Conservation (phyloP, 2,113 vertebrate species). For the Pteropus alecto region DNA sequence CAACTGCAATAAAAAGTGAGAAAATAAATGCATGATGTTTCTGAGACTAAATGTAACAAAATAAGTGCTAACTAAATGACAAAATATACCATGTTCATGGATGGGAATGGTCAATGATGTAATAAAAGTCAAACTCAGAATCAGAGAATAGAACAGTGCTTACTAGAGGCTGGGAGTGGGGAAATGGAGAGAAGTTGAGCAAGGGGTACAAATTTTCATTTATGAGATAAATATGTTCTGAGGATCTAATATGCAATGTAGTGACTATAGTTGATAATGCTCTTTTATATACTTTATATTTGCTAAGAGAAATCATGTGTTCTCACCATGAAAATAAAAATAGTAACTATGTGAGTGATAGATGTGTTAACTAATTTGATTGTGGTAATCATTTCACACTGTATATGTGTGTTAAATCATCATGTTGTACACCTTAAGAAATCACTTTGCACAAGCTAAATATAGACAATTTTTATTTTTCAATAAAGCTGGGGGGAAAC, state of each 20-base stretch:
- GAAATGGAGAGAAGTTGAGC: not conserved
- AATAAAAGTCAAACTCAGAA: not conserved
- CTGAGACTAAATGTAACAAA: not conserved
- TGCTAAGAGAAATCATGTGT: not conserved
- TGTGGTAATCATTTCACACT: not conserved
- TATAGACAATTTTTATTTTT: not conserved
- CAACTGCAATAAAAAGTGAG: not conserved
- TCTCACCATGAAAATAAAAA: not conserved
- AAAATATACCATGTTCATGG: not conserved
- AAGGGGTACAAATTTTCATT: not conserved
- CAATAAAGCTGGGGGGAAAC: not conserved
- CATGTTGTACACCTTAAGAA: not conserved
- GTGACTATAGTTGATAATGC: not conserved
- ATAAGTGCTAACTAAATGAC: not conserved
- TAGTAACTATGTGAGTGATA: not conserved
- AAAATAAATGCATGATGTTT: not conserved
- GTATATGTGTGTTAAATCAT: not conserved
- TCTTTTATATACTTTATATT: not conserved
- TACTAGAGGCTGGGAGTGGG: not conserved
- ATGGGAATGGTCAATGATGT: not conserved
- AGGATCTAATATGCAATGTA: not conserved
- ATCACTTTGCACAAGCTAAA: not conserved
- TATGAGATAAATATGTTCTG: not conserved
- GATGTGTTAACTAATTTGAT: not conserved
- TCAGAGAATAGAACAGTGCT: not conserved